Conservation (phyloP, 2,797 vertebrate species). For the Eulemur coronatus region DNA sequence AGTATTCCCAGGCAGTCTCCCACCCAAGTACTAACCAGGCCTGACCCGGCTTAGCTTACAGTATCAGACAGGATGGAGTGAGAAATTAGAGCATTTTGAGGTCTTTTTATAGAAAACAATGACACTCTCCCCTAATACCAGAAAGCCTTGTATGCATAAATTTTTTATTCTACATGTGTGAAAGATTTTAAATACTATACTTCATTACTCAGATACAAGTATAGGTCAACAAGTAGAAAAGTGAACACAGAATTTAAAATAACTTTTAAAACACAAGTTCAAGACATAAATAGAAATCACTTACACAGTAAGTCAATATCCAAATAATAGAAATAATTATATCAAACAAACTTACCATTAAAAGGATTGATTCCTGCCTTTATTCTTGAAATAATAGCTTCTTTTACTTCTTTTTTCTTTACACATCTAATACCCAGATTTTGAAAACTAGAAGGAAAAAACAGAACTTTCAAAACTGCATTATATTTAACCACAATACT, state of each 20-base stretch:
- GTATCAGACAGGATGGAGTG: not conserved
- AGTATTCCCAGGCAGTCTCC: not conserved
- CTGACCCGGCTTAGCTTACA: not conserved
- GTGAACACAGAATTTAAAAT: not conserved
- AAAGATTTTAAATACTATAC: conserved; percentile 23
- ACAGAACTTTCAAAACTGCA: not conserved
- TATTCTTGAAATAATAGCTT: conserved; percentile 93
- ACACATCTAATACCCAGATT: conserved; percentile 99
- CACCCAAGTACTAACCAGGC: not conserved
- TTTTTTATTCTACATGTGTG: not conserved
- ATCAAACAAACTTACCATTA: conserved; percentile 88
- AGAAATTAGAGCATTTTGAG: conserved; percentile 23
- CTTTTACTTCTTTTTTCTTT: conserved; percentile 95
- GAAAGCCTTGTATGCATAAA: not conserved
- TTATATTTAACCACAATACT: conserved; percentile 3
- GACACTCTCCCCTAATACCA: not conserved
- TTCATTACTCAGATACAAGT: conserved; percentile 5
- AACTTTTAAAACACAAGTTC: conserved; percentile 25
- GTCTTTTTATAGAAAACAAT: conserved; percentile 44
- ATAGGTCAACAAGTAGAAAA: conserved; percentile 22
- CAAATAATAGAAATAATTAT: conserved; percentile 24
- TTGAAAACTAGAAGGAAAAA: conserved; percentile 91
- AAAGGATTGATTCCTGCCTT: conserved; percentile 95
- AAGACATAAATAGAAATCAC: conserved; percentile 43
- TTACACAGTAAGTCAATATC: not conserved